These are phyloP conservation scores for Synanthedon vespiformis DNA, from an alignment of 2,888 invertebrate species.

Conservation along the genomic window DNA sequence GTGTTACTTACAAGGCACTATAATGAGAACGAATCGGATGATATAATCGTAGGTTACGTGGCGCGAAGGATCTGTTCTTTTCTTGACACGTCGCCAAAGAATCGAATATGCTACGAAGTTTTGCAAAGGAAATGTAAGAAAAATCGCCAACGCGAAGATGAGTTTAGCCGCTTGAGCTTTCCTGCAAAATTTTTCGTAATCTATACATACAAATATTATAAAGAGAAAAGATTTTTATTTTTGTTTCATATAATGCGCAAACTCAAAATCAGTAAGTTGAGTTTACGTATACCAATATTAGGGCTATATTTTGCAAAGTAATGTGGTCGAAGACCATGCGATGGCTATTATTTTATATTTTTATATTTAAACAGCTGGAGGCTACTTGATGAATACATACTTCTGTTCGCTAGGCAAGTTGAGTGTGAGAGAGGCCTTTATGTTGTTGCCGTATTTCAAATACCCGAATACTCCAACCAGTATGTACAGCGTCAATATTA, in stretches of 20 bases:
- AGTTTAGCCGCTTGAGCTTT: conserved; percentile 74
- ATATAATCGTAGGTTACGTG: conserved; percentile 16
- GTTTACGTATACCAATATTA: too few relatives aligned
- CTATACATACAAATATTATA: too few relatives aligned
- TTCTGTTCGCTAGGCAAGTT: conserved; percentile 76
- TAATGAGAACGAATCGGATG: conserved; percentile 24
- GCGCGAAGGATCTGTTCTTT: conserved; percentile 35
- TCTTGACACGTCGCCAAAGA: conserved; percentile 68
- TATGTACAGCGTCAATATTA: conserved; percentile 81
- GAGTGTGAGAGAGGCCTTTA: conserved; percentile 85
- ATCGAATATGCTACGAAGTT: conserved; percentile 90
- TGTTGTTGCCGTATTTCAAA: conserved; percentile 79
- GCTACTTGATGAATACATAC: conserved; percentile 44
- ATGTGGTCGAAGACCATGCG: too few relatives aligned
- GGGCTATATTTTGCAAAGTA: too few relatives aligned
- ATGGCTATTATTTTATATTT: too few relatives aligned
- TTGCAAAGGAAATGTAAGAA: conserved; percentile 87
- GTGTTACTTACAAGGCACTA: conserved; percentile 34
- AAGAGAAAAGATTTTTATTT: too few relatives aligned
- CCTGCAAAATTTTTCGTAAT: conserved; percentile 30
- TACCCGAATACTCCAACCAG: conserved; percentile 89
- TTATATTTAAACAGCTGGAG: too few relatives aligned
- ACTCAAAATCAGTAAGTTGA: too few relatives aligned
- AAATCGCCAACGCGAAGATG: conserved; percentile 77
- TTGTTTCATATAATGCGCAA: too few relatives aligned